A percentile compares a stretch with the other conserved stretches of the same genome.
Evolutionary conservation across 2,888 invertebrate genomes (phyloP).

Genomic region (Ornithoptera priamus): DNA sequence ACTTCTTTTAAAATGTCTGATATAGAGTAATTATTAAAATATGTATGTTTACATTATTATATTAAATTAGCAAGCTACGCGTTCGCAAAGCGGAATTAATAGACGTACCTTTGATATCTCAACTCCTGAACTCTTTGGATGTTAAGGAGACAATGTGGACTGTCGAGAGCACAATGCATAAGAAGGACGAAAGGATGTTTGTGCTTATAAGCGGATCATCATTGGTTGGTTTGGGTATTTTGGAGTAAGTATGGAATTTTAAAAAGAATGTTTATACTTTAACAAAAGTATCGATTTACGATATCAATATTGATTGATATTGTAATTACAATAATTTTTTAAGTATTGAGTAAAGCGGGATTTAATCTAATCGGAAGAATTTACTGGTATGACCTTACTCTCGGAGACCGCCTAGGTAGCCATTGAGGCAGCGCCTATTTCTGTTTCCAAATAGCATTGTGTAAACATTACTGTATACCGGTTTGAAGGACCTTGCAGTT

Average conservation of each 20-base stretch:
- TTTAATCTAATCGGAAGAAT: no score
- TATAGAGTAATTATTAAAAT: neutral
- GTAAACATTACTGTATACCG: no score
- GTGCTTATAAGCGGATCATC: conserved; percentile 56
- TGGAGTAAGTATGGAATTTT: conserved; percentile 54
- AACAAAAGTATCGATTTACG: neutral
- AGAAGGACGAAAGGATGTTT: conserved; percentile 46
- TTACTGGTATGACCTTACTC: no score
- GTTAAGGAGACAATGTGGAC: conserved; percentile 56
- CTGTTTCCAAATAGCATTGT: no score
- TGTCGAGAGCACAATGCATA: conserved; percentile 52
- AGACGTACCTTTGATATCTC: conserved; percentile 61
- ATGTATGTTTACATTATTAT: neutral
- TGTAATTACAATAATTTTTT: neutral
- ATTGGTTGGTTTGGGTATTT: conserved; percentile 58
- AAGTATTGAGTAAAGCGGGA: no score
- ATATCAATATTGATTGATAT: neutral
- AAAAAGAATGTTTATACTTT: neutral
- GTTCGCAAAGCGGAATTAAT: conserved; percentile 62
- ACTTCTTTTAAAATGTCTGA: neutral
- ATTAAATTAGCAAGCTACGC: conserved; percentile 53
- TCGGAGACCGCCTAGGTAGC: no score
- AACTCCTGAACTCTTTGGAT: conserved; percentile 51
- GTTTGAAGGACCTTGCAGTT: no score
- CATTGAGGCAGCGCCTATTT: no score